Percentiles rank a stretch among this genome's conserved stretches.
phyloP scores from a whole-genome alignment of 2,888 invertebrate species.

The Chrysopilus asiliformis region DNA sequence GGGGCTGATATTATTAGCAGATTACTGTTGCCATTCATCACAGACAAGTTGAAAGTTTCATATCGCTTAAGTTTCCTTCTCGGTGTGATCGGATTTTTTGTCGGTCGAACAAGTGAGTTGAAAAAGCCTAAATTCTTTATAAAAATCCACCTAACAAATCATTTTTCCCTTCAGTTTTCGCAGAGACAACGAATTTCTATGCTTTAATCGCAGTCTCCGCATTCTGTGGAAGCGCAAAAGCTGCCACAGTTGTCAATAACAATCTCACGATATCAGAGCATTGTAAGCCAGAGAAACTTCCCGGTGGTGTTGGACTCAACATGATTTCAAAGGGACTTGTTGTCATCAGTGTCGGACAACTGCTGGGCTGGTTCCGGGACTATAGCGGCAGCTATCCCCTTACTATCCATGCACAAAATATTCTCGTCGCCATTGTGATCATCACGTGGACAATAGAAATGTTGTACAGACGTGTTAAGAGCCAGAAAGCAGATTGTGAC shows the following conservation, averaged over 20 bases:
- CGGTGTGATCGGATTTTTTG: slow-evolving; percentile 44
- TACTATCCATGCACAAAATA: slow-evolving; percentile 50
- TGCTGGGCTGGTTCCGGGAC: slow-evolving; percentile 52
- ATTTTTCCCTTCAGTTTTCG: slow-evolving; percentile 38
- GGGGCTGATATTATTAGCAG: slow-evolving; percentile 53
- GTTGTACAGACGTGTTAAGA: slow-evolving; percentile 34
- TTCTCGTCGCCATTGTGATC: slow-evolving; percentile 41
- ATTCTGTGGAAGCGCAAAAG: slow-evolving; percentile 55
- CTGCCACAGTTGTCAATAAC: slow-evolving; percentile 58
- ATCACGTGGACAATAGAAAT: slow-evolving; percentile 48
- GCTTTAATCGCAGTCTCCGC: slow-evolving; percentile 43
- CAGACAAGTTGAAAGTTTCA: slow-evolving; percentile 45
- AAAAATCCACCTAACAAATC: not conserved
- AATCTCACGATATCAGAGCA: slow-evolving; percentile 55
- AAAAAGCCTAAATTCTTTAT: slow-evolving; percentile 11
- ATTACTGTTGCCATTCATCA: slow-evolving; percentile 47
- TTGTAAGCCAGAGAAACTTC: slow-evolving; percentile 44
- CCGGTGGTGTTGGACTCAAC: slow-evolving; percentile 56
- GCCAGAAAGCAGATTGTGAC: no score
- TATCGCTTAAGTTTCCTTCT: slow-evolving; percentile 49
- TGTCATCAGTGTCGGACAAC: slow-evolving; percentile 50
- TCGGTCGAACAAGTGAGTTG: slow-evolving; percentile 21
- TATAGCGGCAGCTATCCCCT: slow-evolving; percentile 46
- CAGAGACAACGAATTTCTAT: slow-evolving; percentile 42
- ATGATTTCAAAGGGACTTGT: slow-evolving; percentile 59